Evolutionary conservation across 2,888 invertebrate species (phyloP), one percentile per base, ranked within the genome.

Genomic region (Dendrolimus pini): DNA sequence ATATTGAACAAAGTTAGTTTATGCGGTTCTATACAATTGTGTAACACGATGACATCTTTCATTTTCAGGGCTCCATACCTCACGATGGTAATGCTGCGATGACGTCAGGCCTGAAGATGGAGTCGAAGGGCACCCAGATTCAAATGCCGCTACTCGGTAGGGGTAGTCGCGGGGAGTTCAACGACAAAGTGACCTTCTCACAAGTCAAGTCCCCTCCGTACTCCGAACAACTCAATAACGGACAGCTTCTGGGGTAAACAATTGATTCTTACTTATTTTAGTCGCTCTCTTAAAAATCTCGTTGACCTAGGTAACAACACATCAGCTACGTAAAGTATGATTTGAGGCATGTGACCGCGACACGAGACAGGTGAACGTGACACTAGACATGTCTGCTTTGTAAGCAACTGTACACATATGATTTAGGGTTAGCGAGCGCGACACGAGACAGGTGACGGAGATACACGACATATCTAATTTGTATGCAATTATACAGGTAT

Each of bases 221-320:
- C 56, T 65, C 89, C 54, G 94, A 94, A 67, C 93, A 93, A 79
- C 92, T 94, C 72, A 94, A 94, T 72, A 94, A 94, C 83, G 93
- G 91, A 68, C 88, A 93, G 65, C 77, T 93, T 58, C 75, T 92
- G 68, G 92, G 93, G 94, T 94, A 77, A 89, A 85, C 74, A 10
- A 9, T 54, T 13, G 7, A 54, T n/a, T 54, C 18, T 54, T 54
- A 54, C 7, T 7, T 13, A n/a, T 54, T 18, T 54, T n/a, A 14
- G 14, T 54, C 7, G 7, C 7, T 30, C 6, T 30, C 30, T 30
- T 30, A 6, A 30, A 30, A 30, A 30, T 30, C 30, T 30, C 30
- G 6, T 6, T 0, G 30, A 30, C 6, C 30, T 30, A 30, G 18
- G 18, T 6, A 30, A 30, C 18, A 3, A 3, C 30, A 30, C 30